Evolutionary conservation across 2,888 invertebrate species (phyloP).

Genomic region (Ophion obscuratus): DNA sequence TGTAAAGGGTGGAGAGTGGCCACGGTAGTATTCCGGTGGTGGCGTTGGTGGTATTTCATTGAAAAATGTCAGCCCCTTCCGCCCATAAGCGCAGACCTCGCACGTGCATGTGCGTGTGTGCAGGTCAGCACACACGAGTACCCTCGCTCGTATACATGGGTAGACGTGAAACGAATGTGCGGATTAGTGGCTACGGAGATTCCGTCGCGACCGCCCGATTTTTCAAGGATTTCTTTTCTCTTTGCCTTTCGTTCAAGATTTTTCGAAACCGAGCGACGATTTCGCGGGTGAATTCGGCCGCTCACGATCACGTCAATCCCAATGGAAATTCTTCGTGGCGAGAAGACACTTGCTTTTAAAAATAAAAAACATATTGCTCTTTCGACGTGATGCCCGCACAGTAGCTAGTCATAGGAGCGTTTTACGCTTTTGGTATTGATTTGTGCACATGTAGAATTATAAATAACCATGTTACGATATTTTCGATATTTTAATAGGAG

Average conservation of each 20-base stretch:
- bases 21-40: slow-evolving; percentile 52
- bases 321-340: neutral
- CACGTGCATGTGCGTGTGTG: slow-evolving; percentile 8
- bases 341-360: neutral
- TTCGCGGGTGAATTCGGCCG: neutral
- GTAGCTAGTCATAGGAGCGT: too few species aligned
- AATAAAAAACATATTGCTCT: too few species aligned
- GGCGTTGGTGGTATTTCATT: slow-evolving; percentile 71
- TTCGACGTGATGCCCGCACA: too few species aligned
- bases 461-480: too few species aligned
- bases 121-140: slow-evolving; percentile 37
- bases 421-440: neutral
- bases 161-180: slow-evolving; percentile 74
- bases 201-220: slow-evolving; percentile 54
- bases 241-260: slow-evolving; percentile 8
- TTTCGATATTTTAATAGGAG: too few species aligned
- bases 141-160: slow-evolving; percentile 22
- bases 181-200: slow-evolving; percentile 75
- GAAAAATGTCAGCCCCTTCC: slow-evolving; percentile 70
- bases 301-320: neutral
- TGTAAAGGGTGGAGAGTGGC: slow-evolving; percentile 23
- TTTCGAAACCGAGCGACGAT: slow-evolving; percentile 8
- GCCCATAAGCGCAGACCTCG: slow-evolving; percentile 4
- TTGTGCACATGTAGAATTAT: too few species aligned
- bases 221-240: slow-evolving; percentile 24